These are phyloP conservation scores for Listronotus oregonensis DNA, from an alignment of 1,140 invertebrate genomes.

Conservation along the genomic window DNA sequence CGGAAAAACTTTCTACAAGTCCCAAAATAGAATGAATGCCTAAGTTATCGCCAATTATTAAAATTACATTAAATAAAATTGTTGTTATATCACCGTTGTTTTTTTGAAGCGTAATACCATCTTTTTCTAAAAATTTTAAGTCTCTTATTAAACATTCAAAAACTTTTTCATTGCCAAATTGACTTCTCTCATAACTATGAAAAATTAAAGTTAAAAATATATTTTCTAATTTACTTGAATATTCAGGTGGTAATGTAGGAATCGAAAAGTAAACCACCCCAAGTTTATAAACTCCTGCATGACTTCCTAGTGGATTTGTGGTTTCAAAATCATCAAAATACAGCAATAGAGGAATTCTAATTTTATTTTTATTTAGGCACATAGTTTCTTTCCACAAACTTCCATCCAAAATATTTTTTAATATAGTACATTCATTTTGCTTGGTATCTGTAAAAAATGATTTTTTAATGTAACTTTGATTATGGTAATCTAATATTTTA, in stretches of 20 bases:
- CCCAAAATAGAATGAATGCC: conserved; percentile 13
- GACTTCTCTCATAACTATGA: not conserved
- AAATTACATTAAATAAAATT: conserved; percentile 3
- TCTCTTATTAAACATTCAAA: not conserved
- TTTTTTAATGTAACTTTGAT: not conserved
- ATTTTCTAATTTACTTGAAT: conserved; percentile 6
- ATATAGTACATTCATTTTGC: too few species aligned
- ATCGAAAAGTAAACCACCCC: not conserved
- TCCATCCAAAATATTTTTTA: too few species aligned
- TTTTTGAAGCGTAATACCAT: not conserved
- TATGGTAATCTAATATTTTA: conserved; percentile 11
- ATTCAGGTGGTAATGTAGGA: conserved; percentile 1
- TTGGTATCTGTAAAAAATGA: too few species aligned
- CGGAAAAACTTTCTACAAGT: conserved; percentile 15
- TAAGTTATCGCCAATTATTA: not conserved
- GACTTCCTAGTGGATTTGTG: conserved; percentile 6
- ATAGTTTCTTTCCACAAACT: not conserved
- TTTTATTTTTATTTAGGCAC: not conserved
- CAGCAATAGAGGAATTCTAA: not conserved
- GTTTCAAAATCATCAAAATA: conserved; percentile 11
- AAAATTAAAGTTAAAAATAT: conserved; percentile 2
- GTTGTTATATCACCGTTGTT: not conserved
- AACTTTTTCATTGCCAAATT: conserved; percentile 1
- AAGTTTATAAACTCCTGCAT: conserved; percentile 3
- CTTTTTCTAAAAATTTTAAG: not conserved